Evolutionary conservation across 1,140 invertebrate genomes (phyloP), one percentile per base, ranked within the genome.

Genomic region (Gonioctena quinquepunctata): DNA sequence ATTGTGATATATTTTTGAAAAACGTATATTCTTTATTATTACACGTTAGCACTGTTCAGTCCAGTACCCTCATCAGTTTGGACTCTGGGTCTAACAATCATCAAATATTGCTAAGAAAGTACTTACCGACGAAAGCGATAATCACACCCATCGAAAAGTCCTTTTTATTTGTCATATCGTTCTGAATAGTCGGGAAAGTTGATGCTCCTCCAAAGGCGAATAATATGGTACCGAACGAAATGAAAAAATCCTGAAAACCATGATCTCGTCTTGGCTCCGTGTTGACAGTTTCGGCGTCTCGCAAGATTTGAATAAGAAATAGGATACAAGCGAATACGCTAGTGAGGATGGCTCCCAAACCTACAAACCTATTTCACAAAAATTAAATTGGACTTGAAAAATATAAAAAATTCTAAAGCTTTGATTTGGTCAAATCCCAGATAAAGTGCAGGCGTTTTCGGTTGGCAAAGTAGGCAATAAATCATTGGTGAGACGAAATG

Each of bases 181-280:
- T 90, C 76, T 91, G 90, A 28, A 92, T 89, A 0, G 89, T 91
- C 7, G 90, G 90, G 82, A 91, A 91, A 0, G 89, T 87, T 5
- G 89, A 88, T 0, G 89, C 89, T 13, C 90, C 90, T 0, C 90
- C 90, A 79, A 89, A 91, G 1, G 89, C 85, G 74, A 91, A 92
- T 76, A 90, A 80, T 59, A 92, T 87, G 5, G 88, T 87, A 3
- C 90, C 90, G 71, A 89, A 89, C 0, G 89, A 85, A 2, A 91
- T 73, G 75, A 89, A 90, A 80, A 90, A 91, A 66, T 87, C 85
- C 50, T 77, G 65, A 60, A 81, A 79, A 16, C 69, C 76, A 72
- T 83, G 79, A 8, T 74, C 61, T 42, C 56, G 50, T 68, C 80
- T 80, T 75, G 68, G 73, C 72, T 84, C 81, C 77, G 84, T 26